These are phyloP conservation scores for Ophion obscuratus DNA, from an alignment of 2,888 invertebrate species.

Conservation along the genomic window DNA sequence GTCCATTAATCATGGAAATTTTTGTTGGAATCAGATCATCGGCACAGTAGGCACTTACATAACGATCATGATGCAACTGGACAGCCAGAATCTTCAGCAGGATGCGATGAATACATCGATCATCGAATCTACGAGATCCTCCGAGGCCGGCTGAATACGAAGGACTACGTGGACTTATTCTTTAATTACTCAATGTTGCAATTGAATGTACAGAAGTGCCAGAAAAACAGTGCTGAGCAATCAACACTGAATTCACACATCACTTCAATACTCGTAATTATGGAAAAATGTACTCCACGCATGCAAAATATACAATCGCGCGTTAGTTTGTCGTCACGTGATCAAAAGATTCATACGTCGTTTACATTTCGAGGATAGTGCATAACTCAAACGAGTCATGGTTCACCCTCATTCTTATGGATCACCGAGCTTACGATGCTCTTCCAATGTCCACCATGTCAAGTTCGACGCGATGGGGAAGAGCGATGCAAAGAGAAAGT, in stretches of 20 bases:
- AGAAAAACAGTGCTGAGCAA: not conserved
- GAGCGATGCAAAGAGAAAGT: not conserved
- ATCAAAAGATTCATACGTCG: not conserved
- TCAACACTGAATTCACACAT: not conserved
- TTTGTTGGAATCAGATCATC: no score
- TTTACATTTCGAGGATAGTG: not conserved
- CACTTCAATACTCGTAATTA: not conserved
- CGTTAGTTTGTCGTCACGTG: not conserved
- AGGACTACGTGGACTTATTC: no score
- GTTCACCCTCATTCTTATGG: no score
- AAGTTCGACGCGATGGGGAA: not conserved
- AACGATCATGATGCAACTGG: no score
- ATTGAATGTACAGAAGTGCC: not conserved
- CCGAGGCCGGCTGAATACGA: no score
- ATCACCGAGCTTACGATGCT: not conserved
- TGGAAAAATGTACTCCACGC: not conserved
- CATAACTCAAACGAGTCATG: not conserved
- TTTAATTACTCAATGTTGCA: not conserved
- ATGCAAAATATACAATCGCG: not conserved
- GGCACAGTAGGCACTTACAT: no score
- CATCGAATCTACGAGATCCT: slow-evolving; percentile 1
- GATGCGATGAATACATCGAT: slow-evolving; percentile 6
- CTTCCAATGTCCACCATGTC: not conserved
- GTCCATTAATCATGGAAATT: no score
- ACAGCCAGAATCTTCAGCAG: no score